A percentile compares a stretch with the other conserved stretches of the same genome.
Evolutionary conservation across 2,888 invertebrate genomes (phyloP).

Genomic region (Gnatocerus cornutus): DNA sequence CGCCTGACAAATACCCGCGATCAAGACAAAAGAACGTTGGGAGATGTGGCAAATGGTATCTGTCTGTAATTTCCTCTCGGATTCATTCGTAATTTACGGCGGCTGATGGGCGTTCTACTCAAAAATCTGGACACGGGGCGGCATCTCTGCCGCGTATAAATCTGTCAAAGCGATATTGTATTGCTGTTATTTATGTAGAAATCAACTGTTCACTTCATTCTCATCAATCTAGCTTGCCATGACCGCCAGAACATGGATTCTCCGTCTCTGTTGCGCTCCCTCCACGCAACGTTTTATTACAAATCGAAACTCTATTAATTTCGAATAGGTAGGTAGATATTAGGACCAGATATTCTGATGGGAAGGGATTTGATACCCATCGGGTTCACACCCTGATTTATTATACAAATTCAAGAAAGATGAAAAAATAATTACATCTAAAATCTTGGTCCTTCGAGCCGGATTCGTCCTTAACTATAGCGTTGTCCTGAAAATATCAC

Average conservation of each 20-base stretch:
- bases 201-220: conserved; percentile 70
- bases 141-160: conserved; percentile 69
- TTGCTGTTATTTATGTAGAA: conserved; percentile 71
- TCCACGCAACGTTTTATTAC: conserved; percentile 28
- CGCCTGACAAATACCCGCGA: not conserved
- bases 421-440: too few relatives aligned
- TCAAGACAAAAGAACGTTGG: conserved; percentile 2
- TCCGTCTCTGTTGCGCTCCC: conserved; percentile 40
- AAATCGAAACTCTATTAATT: conserved; percentile 47
- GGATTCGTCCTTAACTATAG: not conserved
- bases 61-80: conserved; percentile 62
- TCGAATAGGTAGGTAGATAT: conserved; percentile 36
- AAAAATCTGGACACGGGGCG: conserved; percentile 69
- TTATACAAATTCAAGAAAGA: too few relatives aligned
- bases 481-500: too few relatives aligned
- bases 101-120: conserved; percentile 68
- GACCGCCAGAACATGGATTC: conserved; percentile 53
- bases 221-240: conserved; percentile 67
- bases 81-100: conserved; percentile 66
- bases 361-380: not conserved
- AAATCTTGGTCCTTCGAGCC: not conserved
- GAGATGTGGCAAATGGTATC: conserved; percentile 61
- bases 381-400: not conserved
- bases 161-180: conserved; percentile 71
- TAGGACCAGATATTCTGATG: conserved; percentile 21